A percentile compares a stretch with the other conserved stretches of the same genome.
Evolutionary conservation across 1,140 invertebrate species (phyloP).

Genomic region (Drosophila kohkoa): DNA sequence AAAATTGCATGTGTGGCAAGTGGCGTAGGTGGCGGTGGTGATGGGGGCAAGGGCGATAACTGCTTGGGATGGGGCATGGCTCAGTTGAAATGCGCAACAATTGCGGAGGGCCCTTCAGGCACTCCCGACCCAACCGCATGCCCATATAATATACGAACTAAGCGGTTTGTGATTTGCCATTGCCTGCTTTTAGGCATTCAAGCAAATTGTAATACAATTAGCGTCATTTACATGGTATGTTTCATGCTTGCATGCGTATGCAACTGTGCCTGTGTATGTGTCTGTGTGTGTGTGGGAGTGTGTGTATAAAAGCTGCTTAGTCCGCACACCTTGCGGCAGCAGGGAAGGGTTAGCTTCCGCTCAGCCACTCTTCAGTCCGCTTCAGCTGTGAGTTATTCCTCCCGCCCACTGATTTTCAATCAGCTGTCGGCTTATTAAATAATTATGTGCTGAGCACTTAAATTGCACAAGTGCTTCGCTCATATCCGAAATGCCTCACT

Average conservation of each 20-base stretch:
- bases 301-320: slow-evolving; percentile 62
- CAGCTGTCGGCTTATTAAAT: slow-evolving; percentile 81
- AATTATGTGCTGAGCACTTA: slow-evolving; percentile 63
- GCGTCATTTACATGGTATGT: slow-evolving; percentile 76
- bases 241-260: slow-evolving; percentile 33
- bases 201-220: slow-evolving; percentile 83
- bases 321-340: slow-evolving; percentile 48
- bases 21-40: slow-evolving; percentile 10
- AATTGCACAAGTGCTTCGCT: slow-evolving; percentile 34
- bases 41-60: not conserved
- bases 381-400: slow-evolving; percentile 9
- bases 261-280: slow-evolving; percentile 19
- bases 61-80: slow-evolving; percentile 4
- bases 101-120: slow-evolving; percentile 14
- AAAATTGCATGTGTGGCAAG: slow-evolving; percentile 59
- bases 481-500: slow-evolving; percentile 3
- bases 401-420: slow-evolving; percentile 60
- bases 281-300: slow-evolving; percentile 2
- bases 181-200: slow-evolving; percentile 75
- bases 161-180: slow-evolving; percentile 79
- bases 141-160: slow-evolving; percentile 68
- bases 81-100: slow-evolving; percentile 30
- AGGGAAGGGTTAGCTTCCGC: slow-evolving; percentile 9
- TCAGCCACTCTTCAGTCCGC: not conserved
- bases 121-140: slow-evolving; percentile 16